Evolutionary conservation across 2,888 invertebrate species (phyloP), one percentile per base, ranked within the genome.

Genomic region (Charanyca ferruginea): DNA sequence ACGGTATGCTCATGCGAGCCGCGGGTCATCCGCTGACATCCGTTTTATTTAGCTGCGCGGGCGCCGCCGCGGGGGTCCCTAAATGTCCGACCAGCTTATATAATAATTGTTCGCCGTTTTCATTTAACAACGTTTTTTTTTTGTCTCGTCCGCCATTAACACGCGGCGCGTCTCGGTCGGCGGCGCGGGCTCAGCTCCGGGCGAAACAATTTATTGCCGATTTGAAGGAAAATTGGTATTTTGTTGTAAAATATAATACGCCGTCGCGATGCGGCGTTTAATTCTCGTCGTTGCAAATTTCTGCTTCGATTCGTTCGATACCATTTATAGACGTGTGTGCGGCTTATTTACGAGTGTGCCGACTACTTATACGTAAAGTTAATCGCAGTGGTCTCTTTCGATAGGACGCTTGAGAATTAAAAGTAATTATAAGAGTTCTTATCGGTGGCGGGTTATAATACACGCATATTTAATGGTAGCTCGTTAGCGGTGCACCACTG

Each of bases 201-300:
- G 90, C 90, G 69, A 87, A 85, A 85, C 89, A 89, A 91, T 91
- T 93, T 93, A 93, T 91, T 81, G 90, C 83, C 87, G 91, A 91
- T 91, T 92, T 93, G 90, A 90, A 90, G 90, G 88, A 90, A 92
- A 92, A 91, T 91, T 90, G 87, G 87, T 89, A 90, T 91, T 91
- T 90, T 89, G 87, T 87, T 86, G 85, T 90, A 87, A 89, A 88
- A 88, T 88, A 88, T 87, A 87, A 87, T 87, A 77, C 82, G 22
- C 65, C 63, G 64, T 72, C 68, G 70, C 70, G 66, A 55, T 77
- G 67, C 71, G 53, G 63, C 67, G 59, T 79, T 83, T 83, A 83
- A 82, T 83, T 83, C 79, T 52, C 65, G 66, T 75, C 80, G 73
- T 64, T 75, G 76, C 60, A 64, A 84, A 82, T 82, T 82, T 78